A percentile compares a stretch with the other conserved stretches of the same genome.
phyloP scores from a whole-genome alignment of 2,113 vertebrate genomes.

The Triplophysa siluroides region DNA sequence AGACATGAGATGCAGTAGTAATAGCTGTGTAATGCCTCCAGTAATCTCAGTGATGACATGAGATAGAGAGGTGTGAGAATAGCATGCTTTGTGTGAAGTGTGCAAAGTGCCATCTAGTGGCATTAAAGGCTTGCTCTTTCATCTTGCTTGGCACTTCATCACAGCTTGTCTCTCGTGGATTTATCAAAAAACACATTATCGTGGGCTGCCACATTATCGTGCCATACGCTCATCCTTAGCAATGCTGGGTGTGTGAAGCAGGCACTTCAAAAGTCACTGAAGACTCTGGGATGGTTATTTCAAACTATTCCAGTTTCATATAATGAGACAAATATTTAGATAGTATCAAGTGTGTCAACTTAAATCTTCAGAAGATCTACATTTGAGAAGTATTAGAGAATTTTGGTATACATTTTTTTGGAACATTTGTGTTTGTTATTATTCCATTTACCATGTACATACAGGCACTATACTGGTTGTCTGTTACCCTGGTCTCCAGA shows the following conservation, averaged over 20 bases:
- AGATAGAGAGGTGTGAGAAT: conserved; percentile 47
- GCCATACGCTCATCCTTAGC: neutral
- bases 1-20: conserved; percentile 44
- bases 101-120: conserved; percentile 66
- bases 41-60: conserved; percentile 51
- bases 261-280: neutral
- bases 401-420: no score
- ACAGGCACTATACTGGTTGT: no score
- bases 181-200: conserved; percentile 15
- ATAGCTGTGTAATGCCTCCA: conserved; percentile 52
- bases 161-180: conserved; percentile 5
- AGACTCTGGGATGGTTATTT: neutral
- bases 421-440: no score
- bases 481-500: no score
- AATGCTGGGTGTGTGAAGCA: neutral
- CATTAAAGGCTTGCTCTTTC: conserved; percentile 34
- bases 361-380: no score
- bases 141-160: conserved; percentile 14
- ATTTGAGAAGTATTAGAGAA: no score
- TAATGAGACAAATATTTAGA: no score
- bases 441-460: no score
- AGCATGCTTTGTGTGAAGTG: conserved; percentile 49
- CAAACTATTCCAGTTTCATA: no score
- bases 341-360: no score
- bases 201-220: neutral